A percentile compares a stretch with the other conserved stretches of the same genome.
Evolutionary conservation across 2,113 vertebrate species (phyloP).

Genomic region (Myiopsitta monachus): DNA sequence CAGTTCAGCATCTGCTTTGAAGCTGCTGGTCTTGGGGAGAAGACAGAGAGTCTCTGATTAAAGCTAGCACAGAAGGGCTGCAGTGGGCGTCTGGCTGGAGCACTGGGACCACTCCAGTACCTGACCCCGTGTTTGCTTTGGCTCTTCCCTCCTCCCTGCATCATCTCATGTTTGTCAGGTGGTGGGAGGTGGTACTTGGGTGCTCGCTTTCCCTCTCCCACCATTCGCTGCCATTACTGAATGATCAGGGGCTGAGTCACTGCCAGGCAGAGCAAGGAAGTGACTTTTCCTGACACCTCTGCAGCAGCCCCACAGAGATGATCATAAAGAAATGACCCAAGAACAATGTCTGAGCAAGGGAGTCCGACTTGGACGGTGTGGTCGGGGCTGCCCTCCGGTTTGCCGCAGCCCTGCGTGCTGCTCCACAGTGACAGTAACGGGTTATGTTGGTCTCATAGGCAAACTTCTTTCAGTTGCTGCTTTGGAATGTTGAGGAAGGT

Average conservation of each 20-base stretch:
- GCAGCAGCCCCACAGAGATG: neutral
- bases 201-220: neutral
- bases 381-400: neutral
- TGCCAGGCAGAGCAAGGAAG: neutral
- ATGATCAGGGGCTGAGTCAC: neutral
- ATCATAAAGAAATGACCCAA: neutral
- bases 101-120: neutral
- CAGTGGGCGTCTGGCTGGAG: neutral
- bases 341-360: neutral
- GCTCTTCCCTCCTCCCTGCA: neutral
- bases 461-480: neutral
- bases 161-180: neutral
- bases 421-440: neutral
- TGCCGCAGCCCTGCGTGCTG: neutral
- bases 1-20: slow-evolving; percentile 42
- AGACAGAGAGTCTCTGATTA: neutral
- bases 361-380: fast-evolving
- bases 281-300: neutral
- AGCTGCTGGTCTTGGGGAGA: neutral
- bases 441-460: neutral
- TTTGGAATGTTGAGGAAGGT: neutral
- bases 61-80: neutral
- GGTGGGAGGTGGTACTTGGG: neutral
- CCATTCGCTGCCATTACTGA: fast-evolving
- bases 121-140: neutral